These are phyloP conservation scores for Urocolius indicus DNA, from an alignment of 2,113 vertebrate species.

Conservation along the genomic window DNA sequence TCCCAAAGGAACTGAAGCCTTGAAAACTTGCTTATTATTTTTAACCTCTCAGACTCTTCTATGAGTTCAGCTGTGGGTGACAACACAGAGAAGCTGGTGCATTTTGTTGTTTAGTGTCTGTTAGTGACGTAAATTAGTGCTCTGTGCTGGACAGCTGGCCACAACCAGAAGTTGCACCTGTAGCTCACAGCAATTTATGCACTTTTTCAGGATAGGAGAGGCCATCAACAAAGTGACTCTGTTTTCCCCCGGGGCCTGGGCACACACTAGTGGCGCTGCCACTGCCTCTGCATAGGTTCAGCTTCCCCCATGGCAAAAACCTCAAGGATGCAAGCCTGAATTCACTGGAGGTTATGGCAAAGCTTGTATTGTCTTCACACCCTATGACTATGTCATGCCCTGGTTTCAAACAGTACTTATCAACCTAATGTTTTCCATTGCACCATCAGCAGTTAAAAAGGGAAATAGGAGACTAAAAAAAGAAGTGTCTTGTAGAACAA, in stretches of 20 bases:
- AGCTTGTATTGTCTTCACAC: not conserved
- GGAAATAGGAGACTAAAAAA: not conserved
- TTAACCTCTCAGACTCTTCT: not conserved
- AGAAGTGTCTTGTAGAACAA: not conserved
- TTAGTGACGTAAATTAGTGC: not conserved
- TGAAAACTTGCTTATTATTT: not conserved
- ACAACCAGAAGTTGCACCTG: not conserved
- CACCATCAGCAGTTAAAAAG: not conserved
- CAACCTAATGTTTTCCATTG: not conserved
- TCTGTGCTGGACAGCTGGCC: not conserved
- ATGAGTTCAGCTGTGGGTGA: not conserved
- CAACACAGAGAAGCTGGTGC: not conserved
- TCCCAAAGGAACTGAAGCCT: not conserved
- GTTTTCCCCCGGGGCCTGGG: rapidly evolving
- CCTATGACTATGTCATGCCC: not conserved
- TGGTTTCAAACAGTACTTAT: not conserved
- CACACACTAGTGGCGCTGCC: rapidly evolving
- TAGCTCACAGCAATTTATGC: not conserved
- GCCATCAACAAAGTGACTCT: not conserved
- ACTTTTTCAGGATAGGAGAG: not conserved
- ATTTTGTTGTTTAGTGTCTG: not conserved
- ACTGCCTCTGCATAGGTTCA: not conserved
- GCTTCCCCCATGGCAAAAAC: not conserved
- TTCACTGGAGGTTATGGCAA: not conserved
- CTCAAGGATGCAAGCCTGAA: not conserved